Evolutionary conservation across 2,888 invertebrate species (phyloP).

Genomic region (Polyploca ridens): DNA sequence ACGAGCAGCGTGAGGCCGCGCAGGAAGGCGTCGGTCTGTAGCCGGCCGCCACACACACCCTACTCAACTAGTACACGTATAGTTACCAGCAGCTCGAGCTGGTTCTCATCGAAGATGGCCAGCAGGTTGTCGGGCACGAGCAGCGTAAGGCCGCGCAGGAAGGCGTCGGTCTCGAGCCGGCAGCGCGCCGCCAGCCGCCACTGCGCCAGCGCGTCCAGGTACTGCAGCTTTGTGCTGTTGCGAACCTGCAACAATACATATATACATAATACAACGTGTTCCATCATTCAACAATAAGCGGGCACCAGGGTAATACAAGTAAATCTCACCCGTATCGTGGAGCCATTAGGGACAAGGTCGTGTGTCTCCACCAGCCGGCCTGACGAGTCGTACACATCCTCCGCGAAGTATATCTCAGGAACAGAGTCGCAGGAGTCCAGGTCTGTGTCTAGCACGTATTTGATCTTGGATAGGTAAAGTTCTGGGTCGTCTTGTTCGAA

Average conservation of each 20-base stretch:
- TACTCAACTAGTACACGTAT: no score
- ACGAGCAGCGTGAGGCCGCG: conserved; percentile 96
- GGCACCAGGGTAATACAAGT: not conserved
- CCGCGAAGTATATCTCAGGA: conserved; percentile 94
- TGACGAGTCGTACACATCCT: conserved; percentile 92
- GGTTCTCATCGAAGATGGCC: conserved; percentile 98
- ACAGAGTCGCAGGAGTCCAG: conserved; percentile 88
- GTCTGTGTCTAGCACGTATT: conserved; percentile 96
- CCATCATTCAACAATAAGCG: no score
- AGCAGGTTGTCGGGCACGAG: conserved; percentile 96
- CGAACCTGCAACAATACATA: conserved; percentile 80
- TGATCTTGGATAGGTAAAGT: conserved; percentile 95
- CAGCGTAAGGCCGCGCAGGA: conserved; percentile 95
- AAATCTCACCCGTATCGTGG: conserved; percentile 81
- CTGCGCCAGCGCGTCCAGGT: conserved; percentile 95
- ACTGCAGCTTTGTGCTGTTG: conserved; percentile 90
- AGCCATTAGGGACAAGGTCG: conserved; percentile 93
- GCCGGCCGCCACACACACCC: conserved; percentile 85
- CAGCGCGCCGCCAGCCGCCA: conserved; percentile 93
- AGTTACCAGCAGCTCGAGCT: conserved; percentile 82
- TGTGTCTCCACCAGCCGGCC: conserved; percentile 91
- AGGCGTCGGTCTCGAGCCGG: conserved; percentile 93
- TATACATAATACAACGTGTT: not conserved
- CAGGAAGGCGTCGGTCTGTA: conserved; percentile 94
- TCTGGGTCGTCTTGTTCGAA: conserved; percentile 98